Evolutionary conservation across 2,113 vertebrate species (phyloP).

Genomic region (Sceloporus tristichus): DNA sequence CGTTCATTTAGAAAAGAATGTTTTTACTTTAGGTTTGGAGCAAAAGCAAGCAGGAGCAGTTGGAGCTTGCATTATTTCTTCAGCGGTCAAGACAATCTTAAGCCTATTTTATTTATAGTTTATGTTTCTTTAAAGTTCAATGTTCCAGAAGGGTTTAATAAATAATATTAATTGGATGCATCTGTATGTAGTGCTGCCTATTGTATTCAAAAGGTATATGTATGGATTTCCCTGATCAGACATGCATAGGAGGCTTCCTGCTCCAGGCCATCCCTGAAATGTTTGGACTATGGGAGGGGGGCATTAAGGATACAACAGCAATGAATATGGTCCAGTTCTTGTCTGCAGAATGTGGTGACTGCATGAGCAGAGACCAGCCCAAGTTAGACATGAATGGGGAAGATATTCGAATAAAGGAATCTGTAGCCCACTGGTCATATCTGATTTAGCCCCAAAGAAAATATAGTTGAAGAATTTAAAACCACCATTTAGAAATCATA

Average conservation of each 20-base stretch:
- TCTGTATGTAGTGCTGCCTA: no score
- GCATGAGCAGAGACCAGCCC: background rate
- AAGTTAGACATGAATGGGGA: background rate
- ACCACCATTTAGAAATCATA: background rate
- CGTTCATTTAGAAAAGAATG: no score
- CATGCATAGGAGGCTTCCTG: background rate
- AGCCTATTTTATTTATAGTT: no score
- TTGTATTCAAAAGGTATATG: no score
- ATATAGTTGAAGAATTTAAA: conserved; percentile 1
- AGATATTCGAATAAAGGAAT: background rate
- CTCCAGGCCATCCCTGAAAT: background rate
- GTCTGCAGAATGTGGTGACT: background rate
- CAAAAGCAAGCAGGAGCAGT: no score
- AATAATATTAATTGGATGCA: no score
- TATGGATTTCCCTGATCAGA: no score
- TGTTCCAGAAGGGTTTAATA: no score
- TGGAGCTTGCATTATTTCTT: no score
- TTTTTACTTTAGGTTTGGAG: no score
- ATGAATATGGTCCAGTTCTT: background rate
- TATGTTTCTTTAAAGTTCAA: no score
- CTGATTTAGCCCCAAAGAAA: background rate
- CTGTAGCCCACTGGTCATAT: background rate
- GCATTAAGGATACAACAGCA: background rate
- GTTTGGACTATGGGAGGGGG: background rate
- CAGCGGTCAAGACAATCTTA: no score